Evolutionary conservation across 2,888 invertebrate species (phyloP), one percentile per base, ranked within the genome.

Genomic region (Calliscelio sp.): DNA sequence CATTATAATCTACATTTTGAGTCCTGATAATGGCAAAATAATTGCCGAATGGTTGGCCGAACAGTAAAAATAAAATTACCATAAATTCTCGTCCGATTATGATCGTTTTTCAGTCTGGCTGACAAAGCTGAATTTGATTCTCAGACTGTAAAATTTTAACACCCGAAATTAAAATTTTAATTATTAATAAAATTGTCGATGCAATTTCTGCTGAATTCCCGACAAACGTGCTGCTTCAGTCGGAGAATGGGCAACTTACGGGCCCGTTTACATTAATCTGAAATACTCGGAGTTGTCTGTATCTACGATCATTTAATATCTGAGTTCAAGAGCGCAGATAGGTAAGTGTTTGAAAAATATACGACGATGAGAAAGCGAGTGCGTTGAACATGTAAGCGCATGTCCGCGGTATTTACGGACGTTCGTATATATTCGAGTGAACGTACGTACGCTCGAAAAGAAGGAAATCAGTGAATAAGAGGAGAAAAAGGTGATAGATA

Each of bases 401-500:
- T 83, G 84, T 84, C 75, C 73, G 66, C 73, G 41, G 78, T 84
- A 81, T 81, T 81, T 84, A 84, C 84, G 84, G 66, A 81, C 77
- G 78, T 68, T 70, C 81, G 70, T 70, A 77, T 79, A 63, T 70
- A 63, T 49, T 44, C 80, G 66, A 74, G 74, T 74, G 35, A 74
- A 41, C 55, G 66, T 25, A 70, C 73, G 78, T 66, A 44, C 25
- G 81, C 18, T 59, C 63, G 71, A 77, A 71, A 83, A 77, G 74
- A 80, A 79, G 81, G 68, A 80, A 81, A 86, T 85, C 71, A 71
- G 55, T 71, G 81, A 81, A 70, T 79, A 81, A 82, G 79, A 80
- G 70, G 82, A 87, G 74, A 74, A 84, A 81, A 85, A 83, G 74
- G 81, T 70, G 83, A 77, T 81, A 86, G 86, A 86, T 85, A 85